These are phyloP conservation scores for Agonum fuliginosum DNA, from an alignment of 2,888 invertebrate genomes.

Conservation along the genomic window DNA sequence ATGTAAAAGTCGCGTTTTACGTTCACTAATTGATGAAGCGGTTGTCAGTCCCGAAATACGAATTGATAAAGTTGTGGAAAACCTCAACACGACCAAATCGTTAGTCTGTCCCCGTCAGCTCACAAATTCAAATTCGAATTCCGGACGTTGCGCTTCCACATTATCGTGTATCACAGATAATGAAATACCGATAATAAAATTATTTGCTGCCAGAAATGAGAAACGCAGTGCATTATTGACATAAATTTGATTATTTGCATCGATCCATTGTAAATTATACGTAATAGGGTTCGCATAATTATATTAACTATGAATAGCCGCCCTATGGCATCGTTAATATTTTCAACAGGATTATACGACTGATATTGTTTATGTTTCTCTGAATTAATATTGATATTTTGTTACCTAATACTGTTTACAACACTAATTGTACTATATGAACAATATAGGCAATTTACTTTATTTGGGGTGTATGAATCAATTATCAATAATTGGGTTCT, in stretches of 20 bases:
- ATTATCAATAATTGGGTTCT: no score
- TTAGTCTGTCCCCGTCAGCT: neutral
- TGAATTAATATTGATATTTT: neutral
- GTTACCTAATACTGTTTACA: no score
- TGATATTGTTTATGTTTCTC: conserved; percentile 24
- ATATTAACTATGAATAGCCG: conserved; percentile 14
- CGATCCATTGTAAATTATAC: conserved; percentile 32
- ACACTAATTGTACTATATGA: no score
- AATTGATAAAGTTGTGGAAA: neutral
- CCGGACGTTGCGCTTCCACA: neutral
- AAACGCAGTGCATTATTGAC: conserved; percentile 33
- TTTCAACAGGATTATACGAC: conserved; percentile 6
- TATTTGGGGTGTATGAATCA: no score
- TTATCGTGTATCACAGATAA: conserved; percentile 47
- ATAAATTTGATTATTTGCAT: conserved; percentile 42
- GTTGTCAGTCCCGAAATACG: neutral
- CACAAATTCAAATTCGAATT: neutral
- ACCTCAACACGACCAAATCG: conserved; percentile 1
- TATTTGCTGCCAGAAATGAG: conserved; percentile 34
- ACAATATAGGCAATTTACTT: no score
- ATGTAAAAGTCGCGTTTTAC: neutral
- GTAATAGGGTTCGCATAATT: conserved; percentile 29
- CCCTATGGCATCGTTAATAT: neutral
- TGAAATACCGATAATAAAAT: conserved; percentile 53
- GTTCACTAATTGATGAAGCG: neutral